A percentile compares a stretch with the other conserved stretches of the same genome.
These are phyloP conservation scores for Pandemis heparana DNA, from an alignment of 2,888 invertebrate genomes.

Conservation along the genomic window DNA sequence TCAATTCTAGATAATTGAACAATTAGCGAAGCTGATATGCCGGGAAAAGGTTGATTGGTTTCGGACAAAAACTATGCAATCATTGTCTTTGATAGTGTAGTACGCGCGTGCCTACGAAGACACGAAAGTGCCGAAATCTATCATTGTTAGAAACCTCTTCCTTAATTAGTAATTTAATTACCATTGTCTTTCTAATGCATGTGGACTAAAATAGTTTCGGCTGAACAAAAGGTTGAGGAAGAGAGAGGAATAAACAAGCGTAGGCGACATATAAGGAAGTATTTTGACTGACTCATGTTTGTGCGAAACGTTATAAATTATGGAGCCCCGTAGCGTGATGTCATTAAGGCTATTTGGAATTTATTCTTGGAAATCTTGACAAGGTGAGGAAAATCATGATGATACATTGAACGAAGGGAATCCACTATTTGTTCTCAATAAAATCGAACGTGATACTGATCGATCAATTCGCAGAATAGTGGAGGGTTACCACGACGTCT, in stretches of 20 bases:
- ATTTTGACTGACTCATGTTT: conserved; percentile 28
- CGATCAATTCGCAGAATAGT: not conserved
- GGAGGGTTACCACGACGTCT: no score
- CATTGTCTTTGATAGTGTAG: not conserved
- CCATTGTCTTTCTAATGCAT: conserved; percentile 2
- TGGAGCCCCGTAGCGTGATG: conserved; percentile 17
- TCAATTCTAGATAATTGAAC: conserved; percentile 53
- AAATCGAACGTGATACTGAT: not conserved
- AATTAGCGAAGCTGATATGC: conserved; percentile 27
- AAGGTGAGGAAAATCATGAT: not conserved
- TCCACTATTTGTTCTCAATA: not conserved
- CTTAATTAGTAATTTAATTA: not conserved
- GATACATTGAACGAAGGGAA: not conserved
- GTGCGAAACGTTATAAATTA: conserved; percentile 16
- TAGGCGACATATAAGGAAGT: conserved; percentile 22
- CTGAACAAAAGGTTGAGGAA: conserved; percentile 13
- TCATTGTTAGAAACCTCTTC: not conserved
- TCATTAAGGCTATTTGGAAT: conserved; percentile 24
- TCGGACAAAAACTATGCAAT: conserved; percentile 22
- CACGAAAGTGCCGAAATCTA: not conserved
- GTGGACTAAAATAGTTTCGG: not conserved
- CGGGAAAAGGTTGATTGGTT: conserved; percentile 16
- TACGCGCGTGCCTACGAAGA: not conserved
- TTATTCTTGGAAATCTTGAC: conserved; percentile 30
- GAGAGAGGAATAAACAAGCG: conserved; percentile 4